Evolutionary conservation across 1,140 invertebrate genomes (phyloP), one percentile per base, ranked within the genome.

Genomic region (Orchesella cincta): DNA sequence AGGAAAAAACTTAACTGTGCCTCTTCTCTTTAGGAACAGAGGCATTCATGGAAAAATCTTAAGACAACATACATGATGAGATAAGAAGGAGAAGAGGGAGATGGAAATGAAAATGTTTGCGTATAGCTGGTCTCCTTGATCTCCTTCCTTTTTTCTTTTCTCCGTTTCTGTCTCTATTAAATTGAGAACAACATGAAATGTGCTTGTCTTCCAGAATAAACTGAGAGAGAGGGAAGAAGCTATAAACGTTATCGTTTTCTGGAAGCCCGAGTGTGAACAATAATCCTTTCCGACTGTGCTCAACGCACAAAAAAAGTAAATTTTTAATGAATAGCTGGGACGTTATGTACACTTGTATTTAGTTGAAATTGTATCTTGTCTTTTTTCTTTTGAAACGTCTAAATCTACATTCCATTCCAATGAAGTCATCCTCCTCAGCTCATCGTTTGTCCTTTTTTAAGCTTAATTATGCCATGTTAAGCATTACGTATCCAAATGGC

Each of bases 311-410:
- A n/a, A 57, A 57, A 57, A 57, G 23, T n/a, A 14, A 57, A 57
- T 57, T 57, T 57, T 57, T 57, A 57, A 57, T 57, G 52, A 57
- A 57, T 14, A 57, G 52, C 52, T 46, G 5, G 39, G 18, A 46
- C n/a, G n/a, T n/a, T n/a, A n/a, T n/a, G n/a, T n/a, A n/a, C n/a
- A n/a, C n/a, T n/a, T n/a, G n/a, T n/a, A n/a, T n/a, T n/a, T n/a
- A n/a, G n/a, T n/a, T n/a, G n/a, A n/a, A n/a, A n/a, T n/a, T n/a
- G n/a, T n/a, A n/a, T n/a, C n/a, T n/a, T n/a, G n/a, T n/a, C n/a
- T n/a, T n/a, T n/a, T n/a, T n/a, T n/a, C n/a, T n/a, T n/a, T n/a
- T n/a, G n/a, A n/a, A n/a, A n/a, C n/a, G n/a, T n/a, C n/a, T n/a
- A n/a, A n/a, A n/a, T n/a, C n/a, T n/a, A n/a, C n/a, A n/a, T n/a